These are phyloP conservation scores for Nephrotoma flavescens DNA, from an alignment of 2,888 invertebrate species.

Conservation along the genomic window DNA sequence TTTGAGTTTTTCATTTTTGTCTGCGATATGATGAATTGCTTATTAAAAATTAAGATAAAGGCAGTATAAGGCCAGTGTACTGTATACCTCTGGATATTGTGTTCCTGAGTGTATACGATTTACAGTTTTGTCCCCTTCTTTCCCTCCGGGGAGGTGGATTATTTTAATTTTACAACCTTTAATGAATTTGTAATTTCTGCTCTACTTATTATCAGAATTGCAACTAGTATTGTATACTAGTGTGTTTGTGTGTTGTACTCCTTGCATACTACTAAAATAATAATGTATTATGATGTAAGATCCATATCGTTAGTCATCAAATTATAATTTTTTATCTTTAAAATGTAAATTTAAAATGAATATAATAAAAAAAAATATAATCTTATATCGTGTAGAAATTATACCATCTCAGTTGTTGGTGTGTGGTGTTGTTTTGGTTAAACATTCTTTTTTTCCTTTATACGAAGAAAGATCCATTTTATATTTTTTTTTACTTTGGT, in stretches of 20 bases:
- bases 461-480: neutral
- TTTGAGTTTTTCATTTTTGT: neutral
- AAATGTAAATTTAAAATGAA: neutral
- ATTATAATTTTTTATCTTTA: neutral
- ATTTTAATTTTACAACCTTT: too few relatives aligned
- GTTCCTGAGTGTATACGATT: too few relatives aligned
- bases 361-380: neutral
- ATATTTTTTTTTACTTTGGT: neutral
- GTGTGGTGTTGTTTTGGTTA: neutral
- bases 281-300: neutral
- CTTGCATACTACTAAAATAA: too few relatives aligned
- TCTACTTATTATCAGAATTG: neutral
- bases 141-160: too few relatives aligned
- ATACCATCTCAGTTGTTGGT: neutral
- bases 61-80: neutral
- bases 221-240: neutral
- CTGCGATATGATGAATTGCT: neutral
- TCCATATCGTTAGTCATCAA: neutral
- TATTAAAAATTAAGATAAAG: neutral
- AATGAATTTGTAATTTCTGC: too few relatives aligned
- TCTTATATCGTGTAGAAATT: neutral
- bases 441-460: neutral
- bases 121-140: too few relatives aligned
- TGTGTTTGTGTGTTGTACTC: neutral
- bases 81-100: too few relatives aligned